These are phyloP conservation scores for Calidris pygmaea DNA, from an alignment of 2,113 vertebrate genomes.

Conservation along the genomic window DNA sequence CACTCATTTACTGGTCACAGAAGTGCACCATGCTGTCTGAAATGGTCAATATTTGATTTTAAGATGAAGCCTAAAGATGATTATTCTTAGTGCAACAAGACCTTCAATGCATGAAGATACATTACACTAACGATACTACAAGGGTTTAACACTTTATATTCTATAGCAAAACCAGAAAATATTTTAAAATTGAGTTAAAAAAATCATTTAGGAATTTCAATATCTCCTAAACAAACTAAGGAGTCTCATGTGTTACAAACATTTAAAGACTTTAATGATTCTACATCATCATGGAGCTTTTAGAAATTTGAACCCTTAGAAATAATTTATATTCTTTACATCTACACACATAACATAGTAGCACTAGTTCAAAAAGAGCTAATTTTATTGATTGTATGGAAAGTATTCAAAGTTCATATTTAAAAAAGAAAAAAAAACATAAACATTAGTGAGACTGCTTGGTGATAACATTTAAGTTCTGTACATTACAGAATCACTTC, in stretches of 20 bases:
- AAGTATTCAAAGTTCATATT: background rate
- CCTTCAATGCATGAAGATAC: background rate
- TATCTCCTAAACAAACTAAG: background rate
- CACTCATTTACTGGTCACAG: background rate
- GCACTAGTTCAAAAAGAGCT: background rate
- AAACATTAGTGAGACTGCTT: background rate
- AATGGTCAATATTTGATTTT: background rate
- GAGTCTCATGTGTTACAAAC: background rate
- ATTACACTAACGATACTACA: background rate
- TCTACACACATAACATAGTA: background rate
- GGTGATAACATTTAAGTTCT: background rate
- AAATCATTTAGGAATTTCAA: background rate
- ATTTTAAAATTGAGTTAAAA: background rate
- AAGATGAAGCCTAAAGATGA: background rate
- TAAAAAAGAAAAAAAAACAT: background rate
- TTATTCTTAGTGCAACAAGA: background rate
- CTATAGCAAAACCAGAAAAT: background rate
- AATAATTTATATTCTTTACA: background rate
- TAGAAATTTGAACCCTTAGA: background rate
- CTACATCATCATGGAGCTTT: background rate
- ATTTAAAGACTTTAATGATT: background rate
- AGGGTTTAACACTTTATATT: background rate
- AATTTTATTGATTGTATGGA: background rate
- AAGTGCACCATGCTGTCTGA: background rate
- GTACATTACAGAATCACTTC: background rate